Conservation (phyloP, 2,113 vertebrate species). For the Falcunculus frontatus region DNA sequence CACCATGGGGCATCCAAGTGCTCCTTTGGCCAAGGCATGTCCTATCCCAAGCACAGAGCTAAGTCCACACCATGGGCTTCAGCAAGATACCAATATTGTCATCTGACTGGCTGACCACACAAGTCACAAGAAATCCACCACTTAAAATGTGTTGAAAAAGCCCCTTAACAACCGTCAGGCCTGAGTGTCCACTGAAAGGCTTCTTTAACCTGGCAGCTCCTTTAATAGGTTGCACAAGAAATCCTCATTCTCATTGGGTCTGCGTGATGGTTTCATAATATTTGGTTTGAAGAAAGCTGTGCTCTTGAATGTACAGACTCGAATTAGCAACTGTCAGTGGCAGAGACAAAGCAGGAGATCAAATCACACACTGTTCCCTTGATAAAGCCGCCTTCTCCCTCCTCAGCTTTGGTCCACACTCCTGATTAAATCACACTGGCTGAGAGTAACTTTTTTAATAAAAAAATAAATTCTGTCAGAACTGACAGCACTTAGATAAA, state of each 20-base stretch:
- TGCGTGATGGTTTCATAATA: not conserved
- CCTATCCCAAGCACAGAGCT: not conserved
- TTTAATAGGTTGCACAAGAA: not conserved
- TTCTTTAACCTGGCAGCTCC: not conserved
- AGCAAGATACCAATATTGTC: not conserved
- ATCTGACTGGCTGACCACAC: rapidly evolving
- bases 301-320: not conserved
- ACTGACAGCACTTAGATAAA: not conserved
- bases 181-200: not conserved
- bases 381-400: not conserved
- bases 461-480: not conserved
- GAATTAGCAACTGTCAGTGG: not conserved
- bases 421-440: not conserved
- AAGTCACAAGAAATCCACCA: not conserved
- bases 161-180: not conserved
- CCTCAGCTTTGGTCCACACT: not conserved
- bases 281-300: not conserved
- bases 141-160: not conserved
- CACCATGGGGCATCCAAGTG: not conserved
- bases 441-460: not conserved
- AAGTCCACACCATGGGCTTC: not conserved
- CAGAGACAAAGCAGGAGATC: not conserved
- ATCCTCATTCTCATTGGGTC: not conserved
- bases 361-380: not conserved
- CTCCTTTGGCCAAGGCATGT: not conserved